These are phyloP conservation scores for Passerculus sandwichensis DNA, from an alignment of 2,797 vertebrate species.

Conservation along the genomic window DNA sequence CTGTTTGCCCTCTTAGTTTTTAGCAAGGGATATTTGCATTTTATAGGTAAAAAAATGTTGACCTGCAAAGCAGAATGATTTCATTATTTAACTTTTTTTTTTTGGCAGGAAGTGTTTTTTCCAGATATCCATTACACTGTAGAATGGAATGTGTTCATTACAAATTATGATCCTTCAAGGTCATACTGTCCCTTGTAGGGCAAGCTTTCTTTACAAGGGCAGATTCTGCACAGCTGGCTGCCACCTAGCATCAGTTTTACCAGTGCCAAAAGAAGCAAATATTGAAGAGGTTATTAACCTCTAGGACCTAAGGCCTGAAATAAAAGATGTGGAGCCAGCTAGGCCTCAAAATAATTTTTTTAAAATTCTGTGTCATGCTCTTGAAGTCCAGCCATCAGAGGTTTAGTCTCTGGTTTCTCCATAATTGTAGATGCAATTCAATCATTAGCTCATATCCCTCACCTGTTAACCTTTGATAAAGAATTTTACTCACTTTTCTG, in stretches of 20 bases:
- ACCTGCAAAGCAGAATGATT: not conserved
- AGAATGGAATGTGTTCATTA: not conserved
- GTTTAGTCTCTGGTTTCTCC: not conserved
- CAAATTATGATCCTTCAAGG: not conserved
- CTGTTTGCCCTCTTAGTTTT: not conserved
- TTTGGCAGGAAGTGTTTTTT: not conserved
- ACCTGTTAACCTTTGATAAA: not conserved
- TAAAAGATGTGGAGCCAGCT: not conserved
- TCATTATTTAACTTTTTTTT: not conserved
- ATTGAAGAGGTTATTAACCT: not conserved
- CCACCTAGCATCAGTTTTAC: not conserved
- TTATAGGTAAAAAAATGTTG: not conserved
- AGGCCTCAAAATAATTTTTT: not conserved
- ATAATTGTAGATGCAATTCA: not conserved
- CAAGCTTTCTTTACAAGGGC: not conserved
- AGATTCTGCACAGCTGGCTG: not conserved
- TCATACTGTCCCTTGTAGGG: not conserved
- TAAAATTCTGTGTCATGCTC: not conserved
- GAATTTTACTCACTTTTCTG: not conserved
- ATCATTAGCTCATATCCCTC: not conserved
- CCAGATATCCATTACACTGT: not conserved
- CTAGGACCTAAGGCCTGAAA: not conserved
- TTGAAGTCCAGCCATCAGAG: not conserved
- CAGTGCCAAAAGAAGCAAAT: not conserved
- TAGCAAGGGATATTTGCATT: not conserved